Evolutionary conservation across 1,140 invertebrate species (phyloP), one percentile per base, ranked within the genome.

Genomic region (Diplogasteroides magnus): DNA sequence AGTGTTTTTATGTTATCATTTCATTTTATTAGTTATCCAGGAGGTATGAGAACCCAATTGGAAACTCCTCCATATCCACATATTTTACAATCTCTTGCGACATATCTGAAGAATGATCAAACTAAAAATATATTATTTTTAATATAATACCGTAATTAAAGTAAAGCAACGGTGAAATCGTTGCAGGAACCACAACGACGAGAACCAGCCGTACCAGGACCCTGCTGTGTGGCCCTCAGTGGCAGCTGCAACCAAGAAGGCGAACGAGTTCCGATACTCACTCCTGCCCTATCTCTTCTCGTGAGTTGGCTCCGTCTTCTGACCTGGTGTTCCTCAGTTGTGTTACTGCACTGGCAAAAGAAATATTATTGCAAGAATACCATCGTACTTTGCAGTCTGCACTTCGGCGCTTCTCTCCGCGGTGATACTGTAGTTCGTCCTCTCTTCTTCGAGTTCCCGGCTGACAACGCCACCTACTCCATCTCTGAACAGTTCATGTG

Each of bases 401-500:
- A 74, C 56, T 74, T 65, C 61, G 48, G 61, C 11, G 59, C 72
- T 28, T 76, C 73, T 27, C 71, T 60, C 31, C 48, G 27, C 58
- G 73, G 73, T 2, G 48, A 56, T 62, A 74, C 73, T 15, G 73
- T 74, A 56, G 61, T 74, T 25, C 73, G 73, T 29, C 72, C 72
- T 15, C 31, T 73, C 3, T 73, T 73, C 83, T 84, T 67, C 78
- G 91, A 90, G 83, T 91, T 88, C 76, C 86, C 87, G 0, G 78
- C 86, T 11, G 90, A 94, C 81, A 75, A 75, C 14, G 82, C 82
- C 2, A 90, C 91, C 0, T 89, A 89, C 77, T 80, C 83, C 25
- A 88, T 93, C 60, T 91, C 93, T 81, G 85, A 86, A 1, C 89
- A 92, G 83, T 93, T 93, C 82, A 83, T 93, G 75, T 90, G 91